Conservation (phyloP, 2,113 vertebrate species). For the Butorides virescens region DNA sequence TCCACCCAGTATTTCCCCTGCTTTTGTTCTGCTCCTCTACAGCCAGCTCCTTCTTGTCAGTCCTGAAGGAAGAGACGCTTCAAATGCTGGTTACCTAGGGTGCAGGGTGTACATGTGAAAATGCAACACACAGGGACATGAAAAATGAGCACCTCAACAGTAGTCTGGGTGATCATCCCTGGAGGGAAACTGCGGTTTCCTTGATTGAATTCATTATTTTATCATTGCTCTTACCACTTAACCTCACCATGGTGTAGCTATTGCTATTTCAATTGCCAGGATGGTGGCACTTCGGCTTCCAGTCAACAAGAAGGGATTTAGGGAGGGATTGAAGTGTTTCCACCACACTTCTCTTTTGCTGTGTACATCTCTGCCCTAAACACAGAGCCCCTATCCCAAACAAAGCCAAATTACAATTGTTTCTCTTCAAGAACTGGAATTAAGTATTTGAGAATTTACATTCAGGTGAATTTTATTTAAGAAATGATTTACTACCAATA, state of each 20-base stretch:
- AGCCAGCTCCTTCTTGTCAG: not conserved
- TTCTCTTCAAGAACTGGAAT: not conserved
- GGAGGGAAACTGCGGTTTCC: rapidly evolving
- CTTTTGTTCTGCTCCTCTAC: not conserved
- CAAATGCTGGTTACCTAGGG: not conserved
- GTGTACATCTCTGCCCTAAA: not conserved
- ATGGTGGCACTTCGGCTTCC: not conserved
- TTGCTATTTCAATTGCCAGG: not conserved
- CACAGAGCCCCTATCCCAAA: not conserved
- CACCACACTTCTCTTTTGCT: not conserved
- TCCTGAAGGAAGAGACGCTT: not conserved
- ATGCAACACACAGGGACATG: not conserved
- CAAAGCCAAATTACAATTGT: not conserved
- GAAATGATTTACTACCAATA: not conserved
- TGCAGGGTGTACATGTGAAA: rapidly evolving
- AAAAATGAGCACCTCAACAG: not conserved
- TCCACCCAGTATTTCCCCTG: not conserved
- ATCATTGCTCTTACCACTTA: not conserved
- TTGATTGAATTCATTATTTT: not conserved
- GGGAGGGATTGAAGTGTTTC: not conserved
- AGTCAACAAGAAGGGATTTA: not conserved
- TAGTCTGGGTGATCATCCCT: not conserved
- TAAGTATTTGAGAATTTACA: not conserved
- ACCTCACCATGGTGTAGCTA: not conserved
- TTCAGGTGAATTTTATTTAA: not conserved